Base-by-base conservation (phyloP, 2,113 vertebrate genomes). In the Rhynchomys soricoides region DNA sequence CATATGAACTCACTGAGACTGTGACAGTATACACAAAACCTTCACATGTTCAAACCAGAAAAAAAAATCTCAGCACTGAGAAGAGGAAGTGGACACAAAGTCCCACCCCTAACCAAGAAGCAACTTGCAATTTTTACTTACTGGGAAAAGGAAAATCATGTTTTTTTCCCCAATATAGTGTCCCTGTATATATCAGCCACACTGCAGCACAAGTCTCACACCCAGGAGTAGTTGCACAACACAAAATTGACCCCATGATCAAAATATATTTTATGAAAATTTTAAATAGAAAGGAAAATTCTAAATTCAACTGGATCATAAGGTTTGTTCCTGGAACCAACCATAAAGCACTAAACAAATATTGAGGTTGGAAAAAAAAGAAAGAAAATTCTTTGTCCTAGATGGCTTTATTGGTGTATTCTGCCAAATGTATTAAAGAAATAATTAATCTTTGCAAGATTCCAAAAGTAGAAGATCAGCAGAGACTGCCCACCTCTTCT, bases 401-500 rank as follows among this genome's bases (percentile, higher is more conserved):
- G 45, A 77, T 73, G 50, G n/a, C 13, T 89, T 93, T 48, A 87
- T 40, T 83, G 43, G 7, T 71, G 16, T 95, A 91, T 50, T 95
- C 57, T 96, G 81, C 22, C 85, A 94, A 90, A 87, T 90, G 29
- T 86, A n/a, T 73, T 92, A 57, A 86, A 64, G 26, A 87, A 70
- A 29, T 31, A 94, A 96, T 95, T 82, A 96, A 71, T 77, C 8
- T 95, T 93, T 92, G 34, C 10, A 92, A 93, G 86, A 48, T 95
- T 87, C 31, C 22, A 73, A 96, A 91, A 96, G 34, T 10, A 57
- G 40, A 86, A 59, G 11, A 90, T 29, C 89, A 77, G n/a, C 26
- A 40, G 87, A 86, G 50, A 86, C 59, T 43, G 92, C 64, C 40
- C 10, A 89, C 62, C 10, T 86, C n/a, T 93, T 86, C 66, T 95